A percentile compares a stretch with the other conserved stretches of the same genome.
phyloP scores from a whole-genome alignment of 2,113 vertebrate genomes.

The Sturnus vulgaris region DNA sequence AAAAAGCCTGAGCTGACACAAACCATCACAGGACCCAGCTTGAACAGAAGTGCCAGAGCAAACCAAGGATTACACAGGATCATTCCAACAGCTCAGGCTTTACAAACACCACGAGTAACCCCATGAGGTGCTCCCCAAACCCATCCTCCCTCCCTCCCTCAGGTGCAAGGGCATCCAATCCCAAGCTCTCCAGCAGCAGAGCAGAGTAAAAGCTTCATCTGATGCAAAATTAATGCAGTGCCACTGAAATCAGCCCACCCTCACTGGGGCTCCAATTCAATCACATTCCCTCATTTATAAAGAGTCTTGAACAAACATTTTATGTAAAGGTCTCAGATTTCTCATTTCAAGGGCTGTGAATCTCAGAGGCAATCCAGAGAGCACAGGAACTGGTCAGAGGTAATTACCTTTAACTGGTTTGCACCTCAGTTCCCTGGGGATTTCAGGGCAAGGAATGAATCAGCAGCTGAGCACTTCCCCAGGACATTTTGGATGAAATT shows the following conservation, averaged over 20 bases:
- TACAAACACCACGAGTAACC: not conserved
- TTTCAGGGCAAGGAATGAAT: not conserved
- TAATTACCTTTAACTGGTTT: not conserved
- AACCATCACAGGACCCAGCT: not conserved
- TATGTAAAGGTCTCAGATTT: conserved; percentile 7
- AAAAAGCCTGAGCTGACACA: not conserved
- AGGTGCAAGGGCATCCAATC: not conserved
- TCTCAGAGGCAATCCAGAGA: not conserved
- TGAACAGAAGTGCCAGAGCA: not conserved
- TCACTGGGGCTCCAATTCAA: not conserved
- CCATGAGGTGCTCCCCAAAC: not conserved
- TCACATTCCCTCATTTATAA: not conserved
- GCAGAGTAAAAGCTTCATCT: not conserved
- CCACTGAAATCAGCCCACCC: not conserved
- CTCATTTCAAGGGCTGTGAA: conserved; percentile 15
- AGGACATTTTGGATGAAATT: not conserved
- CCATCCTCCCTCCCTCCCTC: not conserved
- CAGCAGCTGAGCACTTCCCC: not conserved
- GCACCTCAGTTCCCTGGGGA: not conserved
- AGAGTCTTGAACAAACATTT: conserved; percentile 5
- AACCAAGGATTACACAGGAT: not conserved
- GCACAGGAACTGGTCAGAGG: not conserved
- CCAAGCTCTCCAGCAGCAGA: not conserved
- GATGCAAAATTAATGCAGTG: not conserved
- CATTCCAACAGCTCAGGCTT: not conserved